These are phyloP conservation scores for Gobionotothen gibberifrons DNA, from an alignment of 2,797 vertebrate species.

Conservation along the genomic window DNA sequence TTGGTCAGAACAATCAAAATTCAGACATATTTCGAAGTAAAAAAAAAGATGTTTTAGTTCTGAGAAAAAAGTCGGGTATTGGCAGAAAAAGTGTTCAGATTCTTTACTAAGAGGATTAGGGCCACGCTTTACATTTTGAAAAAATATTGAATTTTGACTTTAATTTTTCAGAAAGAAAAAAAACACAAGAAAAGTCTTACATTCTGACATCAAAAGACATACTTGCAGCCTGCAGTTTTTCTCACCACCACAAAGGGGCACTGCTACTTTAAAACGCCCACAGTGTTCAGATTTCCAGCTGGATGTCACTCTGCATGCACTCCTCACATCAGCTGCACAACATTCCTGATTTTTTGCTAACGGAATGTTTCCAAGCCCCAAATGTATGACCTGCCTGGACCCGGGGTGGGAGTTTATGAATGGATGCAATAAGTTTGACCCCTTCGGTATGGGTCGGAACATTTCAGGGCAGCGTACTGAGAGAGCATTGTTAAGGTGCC, in stretches of 20 bases:
- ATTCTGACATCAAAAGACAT: too few species aligned
- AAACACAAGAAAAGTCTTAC: too few species aligned
- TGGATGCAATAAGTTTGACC: constrained; percentile 64
- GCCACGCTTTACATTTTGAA: too few species aligned
- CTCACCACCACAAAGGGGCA: constrained; percentile 63
- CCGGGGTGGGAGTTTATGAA: constrained; percentile 51
- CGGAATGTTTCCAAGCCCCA: constrained; percentile 40
- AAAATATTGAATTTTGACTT: too few species aligned
- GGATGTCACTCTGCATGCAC: background rate
- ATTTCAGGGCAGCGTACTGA: constrained; percentile 51
- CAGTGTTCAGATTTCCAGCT: background rate
- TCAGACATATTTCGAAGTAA: too few species aligned
- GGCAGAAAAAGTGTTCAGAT: too few species aligned
- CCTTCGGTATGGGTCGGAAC: constrained; percentile 46
- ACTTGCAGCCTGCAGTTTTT: constrained; percentile 27
- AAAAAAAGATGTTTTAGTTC: too few species aligned
- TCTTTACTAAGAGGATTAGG: too few species aligned
- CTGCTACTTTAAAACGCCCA: constrained; percentile 33
- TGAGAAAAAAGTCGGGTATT: too few species aligned
- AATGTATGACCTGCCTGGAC: constrained; percentile 14
- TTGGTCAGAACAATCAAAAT: too few species aligned
- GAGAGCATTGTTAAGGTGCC: constrained; percentile 57
- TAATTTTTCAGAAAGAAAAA: too few species aligned
- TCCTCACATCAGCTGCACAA: background rate
- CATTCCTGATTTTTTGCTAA: constrained; percentile 40